Evolutionary conservation across 2,113 vertebrate genomes (phyloP).

Genomic region (Daboia siamensis): DNA sequence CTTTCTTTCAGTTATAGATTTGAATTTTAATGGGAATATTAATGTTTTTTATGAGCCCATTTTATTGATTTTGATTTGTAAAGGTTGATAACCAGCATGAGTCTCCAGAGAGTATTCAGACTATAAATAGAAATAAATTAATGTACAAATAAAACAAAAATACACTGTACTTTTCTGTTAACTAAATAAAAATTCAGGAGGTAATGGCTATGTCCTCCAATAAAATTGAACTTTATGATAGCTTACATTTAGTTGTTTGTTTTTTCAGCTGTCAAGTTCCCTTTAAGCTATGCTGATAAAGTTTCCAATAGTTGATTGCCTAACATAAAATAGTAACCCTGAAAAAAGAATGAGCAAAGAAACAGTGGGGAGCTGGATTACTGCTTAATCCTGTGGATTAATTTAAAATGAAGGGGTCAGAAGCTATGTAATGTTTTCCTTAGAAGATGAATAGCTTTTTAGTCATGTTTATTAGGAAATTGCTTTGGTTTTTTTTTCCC

Average conservation of each 20-base stretch:
- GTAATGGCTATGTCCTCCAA: neutral
- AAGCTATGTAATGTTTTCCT: neutral
- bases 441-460: neutral
- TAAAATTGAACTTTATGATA: neutral
- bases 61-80: slow-evolving; percentile 15
- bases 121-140: slow-evolving; percentile 23
- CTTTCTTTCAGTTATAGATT: slow-evolving; percentile 2
- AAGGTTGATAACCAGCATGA: slow-evolving; percentile 4
- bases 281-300: neutral
- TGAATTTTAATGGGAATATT: slow-evolving; percentile 12
- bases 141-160: slow-evolving; percentile 1
- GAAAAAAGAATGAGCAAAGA: neutral
- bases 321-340: neutral
- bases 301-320: neutral
- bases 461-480: neutral
- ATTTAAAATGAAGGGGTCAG: neutral
- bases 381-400: neutral
- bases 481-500: too few relatives aligned
- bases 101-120: neutral
- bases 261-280: neutral
- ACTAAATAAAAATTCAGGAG: neutral
- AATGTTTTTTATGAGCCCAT: slow-evolving; percentile 11
- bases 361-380: neutral
- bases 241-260: neutral
- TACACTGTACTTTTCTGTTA: neutral